These are phyloP conservation scores for Zoanthus sociatus DNA, from an alignment of 92 coral and sea anemone species.

Conservation along the genomic window DNA sequence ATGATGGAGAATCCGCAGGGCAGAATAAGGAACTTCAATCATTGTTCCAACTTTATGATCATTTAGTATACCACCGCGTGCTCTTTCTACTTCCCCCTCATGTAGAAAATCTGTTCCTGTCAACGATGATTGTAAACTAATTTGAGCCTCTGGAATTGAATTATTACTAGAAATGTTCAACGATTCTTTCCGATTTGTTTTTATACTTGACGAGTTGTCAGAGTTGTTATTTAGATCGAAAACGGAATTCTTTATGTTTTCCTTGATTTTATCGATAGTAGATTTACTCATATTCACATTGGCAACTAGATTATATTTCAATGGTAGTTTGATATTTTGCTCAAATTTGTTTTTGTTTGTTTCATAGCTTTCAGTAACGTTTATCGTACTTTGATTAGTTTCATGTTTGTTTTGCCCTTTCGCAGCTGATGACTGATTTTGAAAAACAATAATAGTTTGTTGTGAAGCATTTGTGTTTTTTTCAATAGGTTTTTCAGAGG, in stretches of 20 bases:
- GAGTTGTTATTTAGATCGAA: not conserved
- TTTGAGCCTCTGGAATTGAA: not conserved
- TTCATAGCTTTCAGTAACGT: not conserved
- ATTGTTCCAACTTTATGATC: not conserved
- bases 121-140: not conserved
- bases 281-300: conserved; percentile 10
- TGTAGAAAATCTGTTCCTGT: conserved; percentile 14
- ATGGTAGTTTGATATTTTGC: not conserved
- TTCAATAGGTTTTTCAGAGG: not conserved
- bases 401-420: not conserved
- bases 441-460: conserved; percentile 31
- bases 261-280: not conserved
- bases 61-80: conserved; percentile 9
- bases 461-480: not conserved
- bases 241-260: conserved; percentile 1
- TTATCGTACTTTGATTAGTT: not conserved
- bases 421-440: not conserved
- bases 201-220: not conserved
- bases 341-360: not conserved
- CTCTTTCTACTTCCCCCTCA: conserved; percentile 14
- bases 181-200: not conserved
- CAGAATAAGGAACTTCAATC: conserved; percentile 4
- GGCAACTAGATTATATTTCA: not conserved
- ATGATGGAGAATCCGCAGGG: not conserved
- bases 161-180: not conserved